These are phyloP conservation scores for Synanthedon vespiformis DNA, from an alignment of 2,888 invertebrate genomes.

Conservation along the genomic window DNA sequence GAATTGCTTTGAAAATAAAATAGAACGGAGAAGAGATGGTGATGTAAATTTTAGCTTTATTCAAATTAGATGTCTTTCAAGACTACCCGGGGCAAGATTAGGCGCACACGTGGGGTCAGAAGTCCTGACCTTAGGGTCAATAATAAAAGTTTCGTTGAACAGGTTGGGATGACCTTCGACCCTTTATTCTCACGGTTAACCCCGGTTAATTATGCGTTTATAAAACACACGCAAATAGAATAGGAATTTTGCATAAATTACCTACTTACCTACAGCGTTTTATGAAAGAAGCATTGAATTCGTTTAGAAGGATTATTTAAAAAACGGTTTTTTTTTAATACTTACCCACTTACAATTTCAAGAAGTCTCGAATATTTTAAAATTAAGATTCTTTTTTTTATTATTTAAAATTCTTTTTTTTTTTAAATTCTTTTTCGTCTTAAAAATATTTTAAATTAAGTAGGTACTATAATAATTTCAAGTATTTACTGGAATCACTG, in stretches of 20 bases:
- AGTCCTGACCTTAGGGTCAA: conserved; percentile 48
- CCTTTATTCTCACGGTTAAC: conserved; percentile 49
- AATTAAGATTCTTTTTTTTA: too few relatives aligned
- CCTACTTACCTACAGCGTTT: background rate
- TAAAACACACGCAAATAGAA: background rate
- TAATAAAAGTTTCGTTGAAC: conserved; percentile 34
- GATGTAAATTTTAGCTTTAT: too few relatives aligned
- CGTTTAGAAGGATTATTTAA: background rate
- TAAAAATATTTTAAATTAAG: too few relatives aligned
- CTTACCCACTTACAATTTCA: too few relatives aligned
- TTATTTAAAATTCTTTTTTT: too few relatives aligned
- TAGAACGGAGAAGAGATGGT: background rate
- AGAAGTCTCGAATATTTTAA: too few relatives aligned
- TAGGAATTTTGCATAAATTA: background rate
- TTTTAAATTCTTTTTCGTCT: too few relatives aligned
- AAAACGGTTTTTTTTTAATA: too few relatives aligned
- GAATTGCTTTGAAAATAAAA: background rate
- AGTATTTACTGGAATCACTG: too few relatives aligned
- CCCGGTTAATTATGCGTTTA: conserved; percentile 7
- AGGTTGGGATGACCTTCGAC: conserved; percentile 48
- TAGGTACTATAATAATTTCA: too few relatives aligned
- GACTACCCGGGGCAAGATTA: conserved; percentile 9
- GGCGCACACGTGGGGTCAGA: conserved; percentile 38
- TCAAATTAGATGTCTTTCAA: too few relatives aligned
- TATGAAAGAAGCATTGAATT: background rate